Evolutionary conservation across 2,113 vertebrate species (phyloP).

Genomic region (Polyodon spathula): DNA sequence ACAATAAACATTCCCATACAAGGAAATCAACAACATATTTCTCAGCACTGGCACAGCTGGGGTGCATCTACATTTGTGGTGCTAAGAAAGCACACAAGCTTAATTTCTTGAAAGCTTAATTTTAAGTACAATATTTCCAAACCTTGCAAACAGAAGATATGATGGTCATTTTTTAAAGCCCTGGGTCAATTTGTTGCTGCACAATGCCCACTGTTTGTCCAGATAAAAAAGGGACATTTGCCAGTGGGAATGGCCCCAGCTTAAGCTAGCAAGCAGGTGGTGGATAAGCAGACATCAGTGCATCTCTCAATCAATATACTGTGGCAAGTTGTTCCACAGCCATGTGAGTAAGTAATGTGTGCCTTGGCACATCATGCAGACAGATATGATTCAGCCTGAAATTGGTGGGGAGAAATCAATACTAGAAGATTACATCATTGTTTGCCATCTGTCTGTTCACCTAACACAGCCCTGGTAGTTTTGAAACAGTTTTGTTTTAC

Average conservation of each 20-base stretch:
- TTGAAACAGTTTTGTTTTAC: too few species aligned
- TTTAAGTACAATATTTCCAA: background rate
- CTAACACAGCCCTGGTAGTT: too few species aligned
- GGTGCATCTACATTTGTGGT: background rate
- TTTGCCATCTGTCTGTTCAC: too few species aligned
- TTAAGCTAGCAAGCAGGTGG: background rate
- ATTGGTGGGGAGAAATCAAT: too few species aligned
- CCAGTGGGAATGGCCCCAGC: background rate
- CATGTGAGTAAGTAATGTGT: background rate
- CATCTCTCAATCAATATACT: background rate
- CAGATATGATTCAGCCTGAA: too few species aligned
- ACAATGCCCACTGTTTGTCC: background rate
- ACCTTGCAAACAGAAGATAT: background rate
- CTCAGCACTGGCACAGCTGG: background rate
- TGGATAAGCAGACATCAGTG: background rate
- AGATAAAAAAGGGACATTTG: background rate
- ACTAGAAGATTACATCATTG: too few species aligned
- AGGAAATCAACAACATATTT: background rate
- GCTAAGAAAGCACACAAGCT: background rate
- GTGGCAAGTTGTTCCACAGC: background rate
- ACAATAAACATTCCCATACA: too few species aligned
- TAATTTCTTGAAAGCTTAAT: background rate
- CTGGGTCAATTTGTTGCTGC: background rate
- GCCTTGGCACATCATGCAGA: too few species aligned
- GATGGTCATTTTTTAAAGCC: background rate